phyloP scores from a whole-genome alignment of 2,797 vertebrate species.

The Peromyscus nudipes region DNA sequence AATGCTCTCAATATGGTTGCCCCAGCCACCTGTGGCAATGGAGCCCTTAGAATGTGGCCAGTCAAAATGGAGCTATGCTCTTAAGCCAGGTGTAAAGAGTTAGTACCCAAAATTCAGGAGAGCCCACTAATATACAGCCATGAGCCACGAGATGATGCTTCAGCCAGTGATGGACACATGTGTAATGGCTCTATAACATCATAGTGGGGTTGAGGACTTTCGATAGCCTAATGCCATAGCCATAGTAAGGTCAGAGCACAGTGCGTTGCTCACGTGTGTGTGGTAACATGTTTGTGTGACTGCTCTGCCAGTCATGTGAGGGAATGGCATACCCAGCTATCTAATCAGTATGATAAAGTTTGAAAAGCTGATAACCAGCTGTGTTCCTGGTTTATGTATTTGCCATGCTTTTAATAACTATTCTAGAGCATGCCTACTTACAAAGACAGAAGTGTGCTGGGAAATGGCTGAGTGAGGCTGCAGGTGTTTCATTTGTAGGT shows the following conservation, averaged over 20 bases:
- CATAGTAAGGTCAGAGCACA: background rate
- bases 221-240: background rate
- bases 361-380: background rate
- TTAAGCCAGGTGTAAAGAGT: background rate
- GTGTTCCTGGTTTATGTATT: background rate
- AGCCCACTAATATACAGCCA: background rate
- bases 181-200: background rate
- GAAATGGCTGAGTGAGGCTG: background rate
- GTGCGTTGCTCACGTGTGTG: background rate
- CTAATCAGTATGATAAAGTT: background rate
- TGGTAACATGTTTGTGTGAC: background rate
- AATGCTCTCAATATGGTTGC: background rate
- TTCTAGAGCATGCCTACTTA: background rate
- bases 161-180: background rate
- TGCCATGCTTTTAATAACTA: background rate
- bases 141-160: background rate
- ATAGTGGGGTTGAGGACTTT: background rate
- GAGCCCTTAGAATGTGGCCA: background rate
- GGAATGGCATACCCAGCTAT: background rate
- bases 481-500: background rate
- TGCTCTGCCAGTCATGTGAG: background rate
- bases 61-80: background rate
- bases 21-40: background rate
- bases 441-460: background rate
- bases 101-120: background rate